These are phyloP conservation scores for Bruchidius siliquastri DNA, from an alignment of 2,888 invertebrate genomes.

Conservation along the genomic window DNA sequence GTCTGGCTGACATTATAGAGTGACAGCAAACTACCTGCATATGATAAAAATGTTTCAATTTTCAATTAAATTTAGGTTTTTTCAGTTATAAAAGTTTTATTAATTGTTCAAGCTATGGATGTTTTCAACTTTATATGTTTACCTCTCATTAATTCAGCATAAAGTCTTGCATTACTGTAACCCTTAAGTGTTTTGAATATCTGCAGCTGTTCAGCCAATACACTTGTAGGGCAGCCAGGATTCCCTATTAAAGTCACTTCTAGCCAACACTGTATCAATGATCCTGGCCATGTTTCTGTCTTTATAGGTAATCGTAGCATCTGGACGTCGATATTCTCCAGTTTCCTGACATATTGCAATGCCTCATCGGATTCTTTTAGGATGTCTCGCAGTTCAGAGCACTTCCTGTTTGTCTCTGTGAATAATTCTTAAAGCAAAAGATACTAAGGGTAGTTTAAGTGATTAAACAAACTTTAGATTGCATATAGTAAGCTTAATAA, in stretches of 20 bases:
- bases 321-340: conserved; percentile 34
- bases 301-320: conserved; percentile 30
- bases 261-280: conserved; percentile 64
- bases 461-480: too few relatives aligned
- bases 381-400: conserved; percentile 64
- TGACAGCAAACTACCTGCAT: conserved; percentile 67
- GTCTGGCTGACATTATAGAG: conserved; percentile 80
- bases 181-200: conserved; percentile 83
- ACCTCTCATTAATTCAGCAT: conserved; percentile 84
- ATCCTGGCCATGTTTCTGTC: conserved; percentile 38
- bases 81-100: too few relatives aligned
- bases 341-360: conserved; percentile 29
- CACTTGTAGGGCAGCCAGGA: conserved; percentile 77
- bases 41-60: too few relatives aligned
- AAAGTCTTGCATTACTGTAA: conserved; percentile 73
- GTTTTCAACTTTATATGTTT: not conserved
- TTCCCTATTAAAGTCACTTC: conserved; percentile 80
- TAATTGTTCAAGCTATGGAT: too few relatives aligned
- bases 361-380: conserved; percentile 30
- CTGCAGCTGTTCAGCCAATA: conserved; percentile 75
- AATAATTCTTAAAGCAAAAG: conserved; percentile 50
- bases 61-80: too few relatives aligned
- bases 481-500: too few relatives aligned
- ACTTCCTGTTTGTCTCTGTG: conserved; percentile 54
- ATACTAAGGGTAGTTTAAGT: too few relatives aligned